A percentile compares a stretch with the other conserved stretches of the same genome.
phyloP scores from a whole-genome alignment of 2,113 vertebrate species.

The Gavialis gangeticus region DNA sequence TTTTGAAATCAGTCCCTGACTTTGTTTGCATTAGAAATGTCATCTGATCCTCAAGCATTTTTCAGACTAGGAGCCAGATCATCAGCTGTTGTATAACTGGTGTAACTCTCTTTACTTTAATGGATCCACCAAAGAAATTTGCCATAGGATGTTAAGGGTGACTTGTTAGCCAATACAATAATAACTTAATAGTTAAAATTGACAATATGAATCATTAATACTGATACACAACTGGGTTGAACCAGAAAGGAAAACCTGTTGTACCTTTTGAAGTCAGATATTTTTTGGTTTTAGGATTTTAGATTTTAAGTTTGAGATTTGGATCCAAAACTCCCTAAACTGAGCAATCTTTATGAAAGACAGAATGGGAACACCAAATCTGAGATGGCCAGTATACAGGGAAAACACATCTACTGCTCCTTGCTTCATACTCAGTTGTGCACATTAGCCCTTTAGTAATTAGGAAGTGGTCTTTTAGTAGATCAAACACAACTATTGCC shows the following conservation, averaged over 20 bases:
- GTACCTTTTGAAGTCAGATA: background rate
- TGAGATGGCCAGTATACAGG: background rate
- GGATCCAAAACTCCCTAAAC: background rate
- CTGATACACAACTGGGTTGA: background rate
- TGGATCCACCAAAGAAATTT: background rate
- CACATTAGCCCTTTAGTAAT: background rate
- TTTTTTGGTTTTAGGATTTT: background rate
- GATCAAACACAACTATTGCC: background rate
- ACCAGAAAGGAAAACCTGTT: accelerated
- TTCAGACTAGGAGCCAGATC: background rate
- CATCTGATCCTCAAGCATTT: background rate
- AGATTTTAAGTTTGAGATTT: background rate
- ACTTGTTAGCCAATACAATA: background rate
- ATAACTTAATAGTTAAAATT: background rate
- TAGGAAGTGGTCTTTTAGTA: background rate
- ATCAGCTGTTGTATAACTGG: background rate
- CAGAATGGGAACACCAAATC: background rate
- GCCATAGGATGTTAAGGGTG: background rate
- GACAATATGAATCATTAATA: background rate
- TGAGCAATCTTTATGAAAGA: background rate
- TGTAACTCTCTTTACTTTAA: background rate
- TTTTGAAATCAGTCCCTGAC: conserved; percentile 1
- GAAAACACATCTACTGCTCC: background rate
- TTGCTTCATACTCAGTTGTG: background rate
- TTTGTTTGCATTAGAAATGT: conserved; percentile 17